These are phyloP conservation scores for Antheraea mylitta DNA, from an alignment of 1,140 invertebrate species.

Conservation along the genomic window DNA sequence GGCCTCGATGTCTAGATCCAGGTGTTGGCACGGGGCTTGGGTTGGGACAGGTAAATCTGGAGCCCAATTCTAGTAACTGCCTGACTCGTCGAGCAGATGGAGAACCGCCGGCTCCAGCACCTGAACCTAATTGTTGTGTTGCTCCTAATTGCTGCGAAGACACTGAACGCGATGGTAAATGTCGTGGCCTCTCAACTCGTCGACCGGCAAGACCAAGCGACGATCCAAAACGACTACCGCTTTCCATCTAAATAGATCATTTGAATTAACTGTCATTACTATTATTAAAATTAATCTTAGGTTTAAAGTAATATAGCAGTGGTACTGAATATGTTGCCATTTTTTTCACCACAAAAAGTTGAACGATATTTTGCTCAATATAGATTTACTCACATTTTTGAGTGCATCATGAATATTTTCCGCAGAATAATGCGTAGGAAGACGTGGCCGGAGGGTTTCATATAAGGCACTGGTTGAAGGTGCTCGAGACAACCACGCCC, in stretches of 20 bases:
- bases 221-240: constrained; percentile 74
- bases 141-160: constrained; percentile 81
- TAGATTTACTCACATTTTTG: constrained; percentile 82
- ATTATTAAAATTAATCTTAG: no score
- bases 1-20: constrained; percentile 87
- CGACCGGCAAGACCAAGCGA: constrained; percentile 79
- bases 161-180: constrained; percentile 82
- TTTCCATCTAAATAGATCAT: constrained; percentile 75
- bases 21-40: constrained; percentile 86
- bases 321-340: no score
- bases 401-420: constrained; percentile 92
- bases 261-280: background rate
- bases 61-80: constrained; percentile 87
- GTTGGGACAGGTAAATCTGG: constrained; percentile 79
- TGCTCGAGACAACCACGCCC: constrained; percentile 92
- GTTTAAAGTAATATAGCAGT: no score
- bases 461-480: constrained; percentile 96
- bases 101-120: constrained; percentile 74
- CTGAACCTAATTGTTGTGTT: constrained; percentile 38
- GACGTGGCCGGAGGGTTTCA: constrained; percentile 86
- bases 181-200: constrained; percentile 69
- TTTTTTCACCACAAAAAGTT: no score
- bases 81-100: constrained; percentile 88
- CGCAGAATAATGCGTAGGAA: constrained; percentile 86
- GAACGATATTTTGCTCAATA: background rate